Conservation (phyloP, 1,140 invertebrate genomes). For the Luehdorfia chinensis region DNA sequence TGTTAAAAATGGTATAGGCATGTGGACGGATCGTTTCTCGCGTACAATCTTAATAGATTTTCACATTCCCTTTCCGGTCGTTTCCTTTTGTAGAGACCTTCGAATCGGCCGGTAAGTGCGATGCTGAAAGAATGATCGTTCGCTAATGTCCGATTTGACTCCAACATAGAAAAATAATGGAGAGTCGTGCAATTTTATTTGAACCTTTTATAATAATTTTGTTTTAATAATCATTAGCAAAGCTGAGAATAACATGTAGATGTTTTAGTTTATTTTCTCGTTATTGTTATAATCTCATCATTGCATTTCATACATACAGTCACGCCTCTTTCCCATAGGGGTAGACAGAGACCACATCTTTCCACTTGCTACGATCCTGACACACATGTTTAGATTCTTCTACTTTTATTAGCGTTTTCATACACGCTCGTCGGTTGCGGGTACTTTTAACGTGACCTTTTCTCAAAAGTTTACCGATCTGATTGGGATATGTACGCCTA, state of each 20-base stretch:
- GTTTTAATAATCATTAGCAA: not conserved
- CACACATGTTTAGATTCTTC: too few species aligned
- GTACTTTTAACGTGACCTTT: too few species aligned
- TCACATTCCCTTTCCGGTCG: constrained; percentile 24
- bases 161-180: constrained; percentile 31
- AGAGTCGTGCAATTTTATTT: constrained; percentile 39
- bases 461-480: too few species aligned
- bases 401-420: too few species aligned
- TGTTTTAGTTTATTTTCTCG: not conserved
- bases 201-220: constrained; percentile 9
- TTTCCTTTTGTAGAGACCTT: constrained; percentile 24
- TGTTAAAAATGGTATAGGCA: too few species aligned
- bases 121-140: constrained; percentile 40
- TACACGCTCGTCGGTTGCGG: too few species aligned
- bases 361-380: too few species aligned
- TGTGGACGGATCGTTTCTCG: too few species aligned
- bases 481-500: too few species aligned
- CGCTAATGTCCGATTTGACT: constrained; percentile 34
- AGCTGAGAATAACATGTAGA: not conserved
- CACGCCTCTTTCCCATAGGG: too few species aligned
- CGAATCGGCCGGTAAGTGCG: constrained; percentile 35
- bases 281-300: not conserved
- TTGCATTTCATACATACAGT: too few species aligned
- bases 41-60: constrained; percentile 28
- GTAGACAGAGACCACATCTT: too few species aligned